Percentiles rank a stretch among this genome's conserved stretches.
phyloP scores from a whole-genome alignment of 1,140 invertebrate genomes.

The Paramacrobiotus metropolitanus region DNA sequence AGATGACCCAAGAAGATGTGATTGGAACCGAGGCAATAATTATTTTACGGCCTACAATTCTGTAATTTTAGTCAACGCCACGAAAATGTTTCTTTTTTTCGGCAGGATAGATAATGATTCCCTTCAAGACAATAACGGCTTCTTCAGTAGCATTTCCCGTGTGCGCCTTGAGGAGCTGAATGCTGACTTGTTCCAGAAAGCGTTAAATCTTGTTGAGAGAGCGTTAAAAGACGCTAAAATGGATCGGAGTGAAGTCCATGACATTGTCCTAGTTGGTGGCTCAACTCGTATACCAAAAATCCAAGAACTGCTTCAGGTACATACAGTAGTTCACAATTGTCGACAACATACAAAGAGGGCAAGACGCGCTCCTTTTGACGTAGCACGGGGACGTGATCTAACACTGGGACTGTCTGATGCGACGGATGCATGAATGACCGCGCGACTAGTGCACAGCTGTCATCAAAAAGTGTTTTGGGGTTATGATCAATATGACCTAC shows the following conservation, averaged over 20 bases:
- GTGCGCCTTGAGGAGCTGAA: conserved; percentile 66
- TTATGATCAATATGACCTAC: too few relatives aligned
- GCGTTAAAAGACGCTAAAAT: conserved; percentile 74
- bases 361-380: too few relatives aligned
- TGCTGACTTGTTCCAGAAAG: conserved; percentile 35
- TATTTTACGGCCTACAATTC: too few relatives aligned
- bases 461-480: too few relatives aligned
- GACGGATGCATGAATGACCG: too few relatives aligned
- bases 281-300: conserved; percentile 95
- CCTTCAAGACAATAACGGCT: conserved; percentile 79
- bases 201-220: conserved; percentile 84
- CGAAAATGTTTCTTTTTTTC: neutral
- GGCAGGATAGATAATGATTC: conserved; percentile 73
- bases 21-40: too few relatives aligned
- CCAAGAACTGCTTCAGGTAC: conserved; percentile 44
- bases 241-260: conserved; percentile 69
- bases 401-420: too few relatives aligned
- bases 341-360: too few relatives aligned
- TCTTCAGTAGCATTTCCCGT: conserved; percentile 78
- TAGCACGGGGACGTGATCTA: too few relatives aligned
- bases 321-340: neutral
- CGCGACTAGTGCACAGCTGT: too few relatives aligned
- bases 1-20: too few relatives aligned
- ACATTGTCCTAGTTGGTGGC: conserved; percentile 88
- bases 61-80: too few relatives aligned